Percentiles rank a stretch among this genome's conserved stretches.
Evolutionary conservation across 23 tunicate species (phyloP).

Genomic region (Ciona savignyi): DNA sequence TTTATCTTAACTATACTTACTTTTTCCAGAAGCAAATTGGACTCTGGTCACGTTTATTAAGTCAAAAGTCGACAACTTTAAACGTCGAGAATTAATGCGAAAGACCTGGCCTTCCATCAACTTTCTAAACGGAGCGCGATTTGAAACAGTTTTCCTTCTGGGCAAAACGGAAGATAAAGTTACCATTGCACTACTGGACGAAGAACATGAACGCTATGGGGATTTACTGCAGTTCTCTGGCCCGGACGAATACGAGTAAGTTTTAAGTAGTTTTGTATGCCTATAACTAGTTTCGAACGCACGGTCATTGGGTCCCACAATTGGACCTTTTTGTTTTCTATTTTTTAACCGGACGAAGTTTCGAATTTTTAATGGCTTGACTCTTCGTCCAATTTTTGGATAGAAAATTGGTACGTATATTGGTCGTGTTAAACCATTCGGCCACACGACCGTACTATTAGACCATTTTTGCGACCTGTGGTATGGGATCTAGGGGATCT

Average conservation of each 20-base stretch:
- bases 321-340: too few species aligned
- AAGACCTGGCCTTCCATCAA: slow-evolving; percentile 27
- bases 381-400: too few species aligned
- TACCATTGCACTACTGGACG: slow-evolving; percentile 13
- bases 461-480: too few species aligned
- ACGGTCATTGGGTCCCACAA: too few species aligned
- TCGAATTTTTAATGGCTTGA: too few species aligned
- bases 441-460: too few species aligned
- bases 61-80: slow-evolving; percentile 10
- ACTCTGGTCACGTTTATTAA: slow-evolving; percentile 20
- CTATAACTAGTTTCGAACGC: too few species aligned
- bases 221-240: slow-evolving; percentile 32
- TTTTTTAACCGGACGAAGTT: too few species aligned
- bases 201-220: slow-evolving; percentile 34
- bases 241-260: slow-evolving; percentile 46
- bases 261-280: background rate
- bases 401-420: too few species aligned
- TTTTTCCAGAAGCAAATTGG: slow-evolving; percentile 4
- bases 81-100: slow-evolving; percentile 23
- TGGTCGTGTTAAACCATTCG: too few species aligned
- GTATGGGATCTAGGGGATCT: too few species aligned
- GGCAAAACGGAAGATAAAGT: slow-evolving; percentile 8
- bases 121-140: slow-evolving; percentile 15
- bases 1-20: too few species aligned
- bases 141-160: slow-evolving; percentile 33